phyloP scores from a whole-genome alignment of 2,888 invertebrate species.

The Scaptomyza caliginosa region DNA sequence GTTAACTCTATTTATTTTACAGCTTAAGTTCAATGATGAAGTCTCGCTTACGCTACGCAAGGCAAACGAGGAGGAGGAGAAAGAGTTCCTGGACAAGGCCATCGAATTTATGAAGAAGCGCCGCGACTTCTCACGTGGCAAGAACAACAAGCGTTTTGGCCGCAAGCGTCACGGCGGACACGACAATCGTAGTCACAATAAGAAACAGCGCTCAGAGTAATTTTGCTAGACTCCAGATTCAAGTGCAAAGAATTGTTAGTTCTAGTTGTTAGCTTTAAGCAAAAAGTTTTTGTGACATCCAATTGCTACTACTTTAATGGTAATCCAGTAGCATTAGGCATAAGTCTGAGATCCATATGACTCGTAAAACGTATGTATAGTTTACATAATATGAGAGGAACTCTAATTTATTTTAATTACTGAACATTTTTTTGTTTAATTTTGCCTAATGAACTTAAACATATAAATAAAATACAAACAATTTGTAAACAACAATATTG shows the following conservation, averaged over 20 bases:
- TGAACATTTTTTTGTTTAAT: constrained; percentile 34
- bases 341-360: constrained; percentile 19
- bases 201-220: constrained; percentile 69
- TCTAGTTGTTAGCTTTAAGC: constrained; percentile 69
- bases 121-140: constrained; percentile 83
- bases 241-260: constrained; percentile 44
- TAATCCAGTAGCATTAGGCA: constrained; percentile 46
- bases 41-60: constrained; percentile 85
- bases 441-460: constrained; percentile 34
- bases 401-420: constrained; percentile 62
- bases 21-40: constrained; percentile 84
- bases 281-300: constrained; percentile 31
- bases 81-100: constrained; percentile 87
- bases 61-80: constrained; percentile 90
- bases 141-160: constrained; percentile 71
- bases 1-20: not conserved
- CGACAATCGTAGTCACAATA: constrained; percentile 69
- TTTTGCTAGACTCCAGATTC: not conserved
- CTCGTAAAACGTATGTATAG: constrained; percentile 49
- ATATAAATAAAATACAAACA: constrained; percentile 32
- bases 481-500: constrained; percentile 43
- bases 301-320: constrained; percentile 37
- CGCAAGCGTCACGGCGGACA: constrained; percentile 80
- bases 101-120: constrained; percentile 86
- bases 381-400: constrained; percentile 48